Conservation (phyloP, 1,140 invertebrate genomes). For the Lethrus apterus region DNA sequence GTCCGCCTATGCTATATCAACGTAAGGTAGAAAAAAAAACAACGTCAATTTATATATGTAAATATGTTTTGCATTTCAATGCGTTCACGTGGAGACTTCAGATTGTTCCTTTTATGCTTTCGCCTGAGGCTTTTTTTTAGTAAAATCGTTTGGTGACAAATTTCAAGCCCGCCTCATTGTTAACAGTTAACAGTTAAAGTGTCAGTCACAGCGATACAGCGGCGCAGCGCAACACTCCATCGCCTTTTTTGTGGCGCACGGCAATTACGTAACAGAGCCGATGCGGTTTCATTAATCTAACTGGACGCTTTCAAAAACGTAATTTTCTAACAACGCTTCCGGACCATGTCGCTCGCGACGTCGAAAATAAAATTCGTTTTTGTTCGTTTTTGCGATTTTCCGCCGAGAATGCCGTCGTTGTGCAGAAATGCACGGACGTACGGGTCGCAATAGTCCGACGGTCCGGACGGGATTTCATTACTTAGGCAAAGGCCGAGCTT, state of each 20-base stretch:
- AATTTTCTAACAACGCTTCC: too few relatives aligned
- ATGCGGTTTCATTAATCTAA: not conserved
- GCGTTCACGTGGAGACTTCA: too few relatives aligned
- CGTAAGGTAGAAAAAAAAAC: too few relatives aligned
- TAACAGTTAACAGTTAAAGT: constrained; percentile 13
- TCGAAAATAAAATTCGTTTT: too few relatives aligned
- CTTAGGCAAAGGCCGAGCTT: constrained; percentile 15
- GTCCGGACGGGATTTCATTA: constrained; percentile 24
- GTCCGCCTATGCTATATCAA: too few relatives aligned
- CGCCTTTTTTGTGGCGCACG: not conserved
- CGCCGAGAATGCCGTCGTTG: not conserved
- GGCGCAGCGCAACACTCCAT: constrained; percentile 3
- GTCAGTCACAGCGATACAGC: constrained; percentile 12
- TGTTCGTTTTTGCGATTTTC: constrained; percentile 1
- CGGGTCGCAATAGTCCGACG: constrained; percentile 6
- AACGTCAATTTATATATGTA: too few relatives aligned
- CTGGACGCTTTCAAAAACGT: not conserved
- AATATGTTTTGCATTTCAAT: too few relatives aligned
- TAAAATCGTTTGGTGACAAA: constrained; percentile 9
- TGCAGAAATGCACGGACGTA: not conserved
- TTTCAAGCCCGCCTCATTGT: constrained; percentile 10
- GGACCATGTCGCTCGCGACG: too few relatives aligned
- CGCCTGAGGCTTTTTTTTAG: too few relatives aligned
- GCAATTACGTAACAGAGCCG: not conserved
- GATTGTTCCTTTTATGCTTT: too few relatives aligned